Percentiles rank a stretch among this genome's conserved stretches.
phyloP scores from a whole-genome alignment of 2,888 invertebrate genomes.

The Scaptomyza caliginosa region DNA sequence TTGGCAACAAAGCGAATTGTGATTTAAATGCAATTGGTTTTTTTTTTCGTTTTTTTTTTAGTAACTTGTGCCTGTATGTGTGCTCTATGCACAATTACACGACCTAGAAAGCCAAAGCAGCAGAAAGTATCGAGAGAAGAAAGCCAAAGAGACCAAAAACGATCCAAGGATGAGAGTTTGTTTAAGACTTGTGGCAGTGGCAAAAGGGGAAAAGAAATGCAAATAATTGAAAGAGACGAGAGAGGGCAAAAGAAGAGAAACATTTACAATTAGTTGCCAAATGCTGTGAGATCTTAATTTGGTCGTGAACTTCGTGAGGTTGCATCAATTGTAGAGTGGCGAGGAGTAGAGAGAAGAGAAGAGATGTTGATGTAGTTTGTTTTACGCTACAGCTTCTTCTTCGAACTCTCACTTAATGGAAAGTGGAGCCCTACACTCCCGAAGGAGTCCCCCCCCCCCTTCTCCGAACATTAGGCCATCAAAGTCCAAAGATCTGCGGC shows the following conservation, averaged over 20 bases:
- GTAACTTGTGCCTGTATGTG: slow-evolving; percentile 49
- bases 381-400: slow-evolving; percentile 41
- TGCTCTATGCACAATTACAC: slow-evolving; percentile 75
- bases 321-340: neutral
- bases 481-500: slow-evolving; percentile 50
- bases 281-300: slow-evolving; percentile 77
- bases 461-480: slow-evolving; percentile 58
- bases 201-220: slow-evolving; percentile 1
- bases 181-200: slow-evolving; percentile 3
- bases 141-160: slow-evolving; percentile 55
- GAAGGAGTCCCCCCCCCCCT: neutral
- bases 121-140: slow-evolving; percentile 71
- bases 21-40: slow-evolving; percentile 65
- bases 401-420: slow-evolving; percentile 61
- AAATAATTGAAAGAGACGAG: neutral
- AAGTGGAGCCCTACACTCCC: slow-evolving; percentile 46
- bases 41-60: slow-evolving; percentile 31
- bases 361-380: slow-evolving; percentile 71
- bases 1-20: slow-evolving; percentile 39
- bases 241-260: slow-evolving; percentile 44
- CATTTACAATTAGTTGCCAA: slow-evolving; percentile 77
- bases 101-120: slow-evolving; percentile 79
- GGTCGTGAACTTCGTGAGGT: slow-evolving; percentile 55
- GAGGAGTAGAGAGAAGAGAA: slow-evolving; percentile 30
- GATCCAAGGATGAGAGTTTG: slow-evolving; percentile 47